Base-by-base conservation (phyloP, 2,888 invertebrate genomes). In the Lampropteryx suffumata region DNA sequence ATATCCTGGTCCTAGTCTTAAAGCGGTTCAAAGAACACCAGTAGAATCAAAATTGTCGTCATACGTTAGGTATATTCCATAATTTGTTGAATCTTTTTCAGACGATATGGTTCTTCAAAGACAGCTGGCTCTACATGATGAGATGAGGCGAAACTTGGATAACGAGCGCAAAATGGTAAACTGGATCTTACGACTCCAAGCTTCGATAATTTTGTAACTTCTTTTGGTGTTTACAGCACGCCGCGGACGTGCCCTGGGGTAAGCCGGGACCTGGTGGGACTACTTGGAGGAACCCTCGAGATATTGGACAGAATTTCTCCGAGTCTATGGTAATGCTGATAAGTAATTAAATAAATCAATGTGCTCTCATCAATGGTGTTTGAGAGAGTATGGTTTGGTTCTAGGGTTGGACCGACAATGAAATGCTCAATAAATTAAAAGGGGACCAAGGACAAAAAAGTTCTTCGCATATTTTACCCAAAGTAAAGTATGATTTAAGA, bases 211-310 rank as follows among this genome's bases (percentile, higher is more conserved):
- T 36, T 43, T 21, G 33, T 53, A 51, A 44, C 17, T 41, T 14
- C 13, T 8, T 30, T 49, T 63, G 48, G 26, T 44, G 42, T 56
- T 83, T 83, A 63, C 71, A 90, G 87, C 79, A 87, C 61, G 73
- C 77, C 1, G 75, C 85, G 73, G 83, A 80, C 26, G 85, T 85
- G 37, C 93, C 94, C 17, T 94, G 94, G 94, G 94, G 94, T 50
- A 92, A 88, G 66, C 92, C 92, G 12, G 94, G 94, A 57, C 94
- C 94, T 36, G 95, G 95, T 44, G 95, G 95, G 57, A 88, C 90
- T 44, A 92, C 92, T 60, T 95, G 95, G 95, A 92, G 95, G 71
- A 93, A 94, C 82, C 95, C 94, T 54, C 92, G 93, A 68, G 88
- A 93, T 73, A 91, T 94, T 69, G 95, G 95, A 69, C 83, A 92